phyloP scores from a whole-genome alignment of 1,140 invertebrate genomes.

The Riptortus pedestris region DNA sequence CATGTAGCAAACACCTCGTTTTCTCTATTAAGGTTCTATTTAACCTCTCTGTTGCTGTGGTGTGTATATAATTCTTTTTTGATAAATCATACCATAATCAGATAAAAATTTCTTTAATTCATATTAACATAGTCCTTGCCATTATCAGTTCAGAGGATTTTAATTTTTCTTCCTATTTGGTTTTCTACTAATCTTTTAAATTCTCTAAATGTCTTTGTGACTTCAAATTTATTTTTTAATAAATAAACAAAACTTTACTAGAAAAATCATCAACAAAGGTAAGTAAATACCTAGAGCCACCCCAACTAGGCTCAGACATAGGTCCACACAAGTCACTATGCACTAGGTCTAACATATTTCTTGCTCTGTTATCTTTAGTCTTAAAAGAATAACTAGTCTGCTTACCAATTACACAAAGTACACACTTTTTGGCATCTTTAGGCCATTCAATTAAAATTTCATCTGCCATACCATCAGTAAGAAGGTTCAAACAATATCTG shows the following conservation, averaged over 20 bases:
- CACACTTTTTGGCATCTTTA: neutral
- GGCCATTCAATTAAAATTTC: too few species aligned
- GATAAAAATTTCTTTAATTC: conserved; percentile 14
- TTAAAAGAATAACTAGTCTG: neutral
- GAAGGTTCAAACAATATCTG: too few species aligned
- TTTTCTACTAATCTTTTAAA: conserved; percentile 1
- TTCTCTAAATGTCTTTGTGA: too few species aligned
- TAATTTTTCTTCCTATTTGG: conserved; percentile 26
- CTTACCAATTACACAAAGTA: neutral
- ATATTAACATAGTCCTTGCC: conserved; percentile 33
- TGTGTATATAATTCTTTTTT: conserved; percentile 32
- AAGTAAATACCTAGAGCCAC: conserved; percentile 36
- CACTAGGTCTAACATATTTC: conserved; percentile 20
- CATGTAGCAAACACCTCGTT: too few species aligned
- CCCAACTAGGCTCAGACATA: conserved; percentile 35
- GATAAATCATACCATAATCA: conserved; percentile 19
- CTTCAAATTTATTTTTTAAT: too few species aligned
- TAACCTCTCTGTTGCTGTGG: conserved; percentile 37
- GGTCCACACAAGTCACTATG: conserved; percentile 38
- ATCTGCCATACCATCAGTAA: too few species aligned
- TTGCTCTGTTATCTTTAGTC: neutral
- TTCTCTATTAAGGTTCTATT: conserved; percentile 35
- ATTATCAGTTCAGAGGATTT: too few species aligned
- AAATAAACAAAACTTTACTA: conserved; percentile 18
- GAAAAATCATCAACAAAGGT: conserved; percentile 41